Percentiles rank a stretch among this genome's conserved stretches.
Evolutionary conservation across 2,888 invertebrate species (phyloP).

Genomic region (Odontothrips loti): DNA sequence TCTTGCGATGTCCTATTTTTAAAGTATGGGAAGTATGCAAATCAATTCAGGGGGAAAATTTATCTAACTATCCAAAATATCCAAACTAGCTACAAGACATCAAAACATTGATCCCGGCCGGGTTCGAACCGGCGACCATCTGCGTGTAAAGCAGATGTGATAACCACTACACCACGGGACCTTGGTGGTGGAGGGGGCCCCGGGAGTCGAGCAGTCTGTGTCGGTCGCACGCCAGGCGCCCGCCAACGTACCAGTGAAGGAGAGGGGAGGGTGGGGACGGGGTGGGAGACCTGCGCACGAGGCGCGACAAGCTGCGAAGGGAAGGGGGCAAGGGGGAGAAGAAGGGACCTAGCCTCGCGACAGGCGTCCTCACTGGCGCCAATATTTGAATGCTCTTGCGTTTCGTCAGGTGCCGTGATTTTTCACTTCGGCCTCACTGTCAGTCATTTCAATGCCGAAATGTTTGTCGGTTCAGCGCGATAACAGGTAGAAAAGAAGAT

Average conservation of each 20-base stretch:
- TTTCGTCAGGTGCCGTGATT: too few species aligned
- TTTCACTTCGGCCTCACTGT: too few species aligned
- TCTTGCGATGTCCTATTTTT: too few species aligned
- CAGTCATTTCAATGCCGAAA: too few species aligned
- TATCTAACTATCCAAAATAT: too few species aligned
- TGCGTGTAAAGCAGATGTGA: constrained; percentile 26
- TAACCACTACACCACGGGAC: constrained; percentile 24
- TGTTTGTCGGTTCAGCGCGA: too few species aligned
- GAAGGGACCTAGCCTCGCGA: background rate
- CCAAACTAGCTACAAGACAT: background rate
- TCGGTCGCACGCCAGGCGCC: background rate
- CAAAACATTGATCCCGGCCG: constrained; percentile 14
- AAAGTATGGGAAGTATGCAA: too few species aligned
- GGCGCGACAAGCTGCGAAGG: background rate
- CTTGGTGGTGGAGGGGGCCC: background rate
- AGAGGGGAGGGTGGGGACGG: background rate
- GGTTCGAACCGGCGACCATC: constrained; percentile 25
- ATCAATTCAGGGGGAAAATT: too few species aligned
- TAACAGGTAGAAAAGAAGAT: too few species aligned
- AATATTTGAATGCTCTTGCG: too few species aligned
- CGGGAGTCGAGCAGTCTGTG: background rate
- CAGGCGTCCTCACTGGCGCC: too few species aligned
- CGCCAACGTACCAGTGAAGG: background rate
- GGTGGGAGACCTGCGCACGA: background rate
- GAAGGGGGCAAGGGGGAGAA: background rate